phyloP scores from a whole-genome alignment of 2,113 vertebrate genomes.

The Rhodinocichla rosea region DNA sequence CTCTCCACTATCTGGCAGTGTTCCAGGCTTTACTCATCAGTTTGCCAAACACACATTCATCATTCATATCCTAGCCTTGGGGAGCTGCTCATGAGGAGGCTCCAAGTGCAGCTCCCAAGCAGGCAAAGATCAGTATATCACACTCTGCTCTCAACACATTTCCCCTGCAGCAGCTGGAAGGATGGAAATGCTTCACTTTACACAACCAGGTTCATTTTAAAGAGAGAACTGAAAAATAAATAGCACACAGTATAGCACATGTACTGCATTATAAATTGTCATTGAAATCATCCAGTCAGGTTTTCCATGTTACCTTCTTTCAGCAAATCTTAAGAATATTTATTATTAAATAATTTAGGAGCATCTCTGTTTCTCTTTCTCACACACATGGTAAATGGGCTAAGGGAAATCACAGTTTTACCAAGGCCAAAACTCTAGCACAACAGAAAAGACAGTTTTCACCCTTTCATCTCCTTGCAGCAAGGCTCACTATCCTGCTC shows the following conservation, averaged over 20 bases:
- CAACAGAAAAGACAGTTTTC: neutral
- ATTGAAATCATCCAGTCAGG: neutral
- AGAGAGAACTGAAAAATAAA: neutral
- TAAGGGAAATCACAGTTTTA: neutral
- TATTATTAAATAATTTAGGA: neutral
- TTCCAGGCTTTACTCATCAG: slow-evolving; percentile 63
- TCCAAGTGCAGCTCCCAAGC: neutral
- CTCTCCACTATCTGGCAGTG: slow-evolving; percentile 42
- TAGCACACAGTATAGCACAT: rapidly evolving
- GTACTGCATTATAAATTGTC: rapidly evolving
- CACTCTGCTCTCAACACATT: neutral
- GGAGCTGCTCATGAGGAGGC: neutral
- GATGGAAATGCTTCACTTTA: neutral
- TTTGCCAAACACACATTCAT: slow-evolving; percentile 57
- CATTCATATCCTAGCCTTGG: slow-evolving; percentile 34
- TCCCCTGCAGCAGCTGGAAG: neutral
- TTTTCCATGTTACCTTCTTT: neutral
- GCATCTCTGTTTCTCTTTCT: neutral
- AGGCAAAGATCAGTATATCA: neutral
- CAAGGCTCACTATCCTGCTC: neutral
- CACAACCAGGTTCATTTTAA: neutral
- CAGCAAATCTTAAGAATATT: neutral
- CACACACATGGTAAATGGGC: rapidly evolving
- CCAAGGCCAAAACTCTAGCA: neutral
- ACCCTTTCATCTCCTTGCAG: neutral